These are phyloP conservation scores for Atherinosoma microstoma DNA, from an alignment of 2,797 vertebrate genomes.

Conservation along the genomic window DNA sequence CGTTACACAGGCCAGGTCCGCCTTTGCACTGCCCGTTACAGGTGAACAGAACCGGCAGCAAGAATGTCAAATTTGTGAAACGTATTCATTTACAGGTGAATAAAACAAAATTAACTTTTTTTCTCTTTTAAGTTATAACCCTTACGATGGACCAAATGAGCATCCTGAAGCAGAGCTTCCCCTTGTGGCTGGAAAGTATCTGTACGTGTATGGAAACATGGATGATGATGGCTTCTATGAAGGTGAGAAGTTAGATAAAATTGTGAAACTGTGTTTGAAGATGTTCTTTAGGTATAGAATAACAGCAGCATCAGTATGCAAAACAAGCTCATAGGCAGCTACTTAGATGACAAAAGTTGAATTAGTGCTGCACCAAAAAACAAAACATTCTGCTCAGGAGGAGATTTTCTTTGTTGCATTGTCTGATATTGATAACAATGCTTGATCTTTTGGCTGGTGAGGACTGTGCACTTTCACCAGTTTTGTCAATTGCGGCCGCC, in stretches of 20 bases:
- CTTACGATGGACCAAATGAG: slow-evolving; percentile 97
- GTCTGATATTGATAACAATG: slow-evolving; percentile 19
- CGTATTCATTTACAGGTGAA: not conserved
- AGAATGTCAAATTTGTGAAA: not conserved
- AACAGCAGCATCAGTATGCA: not conserved
- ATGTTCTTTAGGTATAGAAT: not conserved
- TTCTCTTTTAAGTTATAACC: slow-evolving; percentile 89
- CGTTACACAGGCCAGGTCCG: slow-evolving; percentile 96
- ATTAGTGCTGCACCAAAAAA: not conserved
- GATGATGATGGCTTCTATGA: slow-evolving; percentile 98
- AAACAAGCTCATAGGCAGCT: not conserved
- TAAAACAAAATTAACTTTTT: not conserved
- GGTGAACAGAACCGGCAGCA: slow-evolving; percentile 77
- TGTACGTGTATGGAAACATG: slow-evolving; percentile 97
- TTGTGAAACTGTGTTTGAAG: slow-evolving; percentile 9
- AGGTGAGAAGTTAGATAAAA: slow-evolving; percentile 81
- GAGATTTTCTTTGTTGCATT: slow-evolving; percentile 13
- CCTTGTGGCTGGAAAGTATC: slow-evolving; percentile 96
- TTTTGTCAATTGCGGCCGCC: no score
- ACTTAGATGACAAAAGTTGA: not conserved
- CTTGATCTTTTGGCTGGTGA: not conserved
- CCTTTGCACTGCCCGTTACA: slow-evolving; percentile 97
- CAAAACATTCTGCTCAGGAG: slow-evolving; percentile 2
- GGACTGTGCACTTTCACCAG: no score
- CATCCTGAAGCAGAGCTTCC: slow-evolving; percentile 98